A percentile compares a stretch with the other conserved stretches of the same genome.
Conservation (phyloP, 2,888 invertebrate species). For the Acanthosoma haemorrhoidale region DNA sequence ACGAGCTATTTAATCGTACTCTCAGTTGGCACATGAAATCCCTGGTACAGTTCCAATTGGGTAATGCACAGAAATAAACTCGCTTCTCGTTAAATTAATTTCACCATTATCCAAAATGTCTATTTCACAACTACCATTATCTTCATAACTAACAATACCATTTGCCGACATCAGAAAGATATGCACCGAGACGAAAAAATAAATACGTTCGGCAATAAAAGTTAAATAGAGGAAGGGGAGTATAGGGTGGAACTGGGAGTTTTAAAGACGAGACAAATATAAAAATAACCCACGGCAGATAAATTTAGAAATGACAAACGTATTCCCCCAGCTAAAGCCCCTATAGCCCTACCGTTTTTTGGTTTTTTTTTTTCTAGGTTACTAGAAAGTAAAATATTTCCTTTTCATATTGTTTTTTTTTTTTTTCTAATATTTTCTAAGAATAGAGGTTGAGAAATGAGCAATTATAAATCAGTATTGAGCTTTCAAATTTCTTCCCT, state of each 20-base stretch:
- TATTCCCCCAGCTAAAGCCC: not conserved
- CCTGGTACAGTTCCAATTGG: constrained; percentile 16
- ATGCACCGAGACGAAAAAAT: too few relatives aligned
- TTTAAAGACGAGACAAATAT: not conserved
- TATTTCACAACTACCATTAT: not conserved
- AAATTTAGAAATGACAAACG: constrained; percentile 8
- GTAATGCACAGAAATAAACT: constrained; percentile 18
- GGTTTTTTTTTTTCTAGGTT: not conserved
- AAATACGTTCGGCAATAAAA: not conserved
- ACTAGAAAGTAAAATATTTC: not conserved
- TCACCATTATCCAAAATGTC: not conserved
- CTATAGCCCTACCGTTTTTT: too few relatives aligned
- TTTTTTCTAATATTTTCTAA: too few relatives aligned
- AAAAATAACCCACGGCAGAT: not conserved
- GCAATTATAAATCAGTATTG: too few relatives aligned
- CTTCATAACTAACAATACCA: not conserved
- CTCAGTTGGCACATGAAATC: not conserved
- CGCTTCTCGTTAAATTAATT: not conserved
- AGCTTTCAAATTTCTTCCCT: too few relatives aligned
- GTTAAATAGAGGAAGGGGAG: not conserved
- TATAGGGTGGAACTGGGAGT: not conserved
- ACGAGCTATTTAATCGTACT: not conserved
- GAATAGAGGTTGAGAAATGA: too few relatives aligned
- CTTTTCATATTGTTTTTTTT: too few relatives aligned
- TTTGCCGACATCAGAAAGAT: not conserved